Conservation (phyloP, 2,797 vertebrate genomes). For the Gobio occitaniae region DNA sequence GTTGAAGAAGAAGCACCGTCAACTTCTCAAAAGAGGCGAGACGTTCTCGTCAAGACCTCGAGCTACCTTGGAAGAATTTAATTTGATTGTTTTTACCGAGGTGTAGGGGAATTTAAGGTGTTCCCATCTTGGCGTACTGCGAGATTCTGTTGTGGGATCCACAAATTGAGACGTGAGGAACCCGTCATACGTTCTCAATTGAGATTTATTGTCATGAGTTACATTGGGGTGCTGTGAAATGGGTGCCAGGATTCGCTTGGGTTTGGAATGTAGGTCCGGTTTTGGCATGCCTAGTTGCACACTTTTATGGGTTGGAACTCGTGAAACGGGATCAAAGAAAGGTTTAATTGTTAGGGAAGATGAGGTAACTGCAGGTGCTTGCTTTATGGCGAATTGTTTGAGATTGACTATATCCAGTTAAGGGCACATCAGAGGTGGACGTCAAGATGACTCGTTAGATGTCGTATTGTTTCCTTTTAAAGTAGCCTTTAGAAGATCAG, state of each 20-base stretch:
- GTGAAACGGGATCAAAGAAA: conserved; percentile 68
- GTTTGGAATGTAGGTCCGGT: neutral
- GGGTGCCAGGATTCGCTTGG: conserved; percentile 28
- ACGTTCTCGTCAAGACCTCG: neutral
- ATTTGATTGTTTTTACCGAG: neutral
- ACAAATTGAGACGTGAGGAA: conserved; percentile 24
- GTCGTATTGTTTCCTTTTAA: conserved; percentile 17
- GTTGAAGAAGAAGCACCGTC: neutral
- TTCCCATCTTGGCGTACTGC: neutral
- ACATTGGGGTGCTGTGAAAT: conserved; percentile 31
- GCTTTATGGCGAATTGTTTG: conserved; percentile 60
- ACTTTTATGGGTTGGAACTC: conserved; percentile 52
- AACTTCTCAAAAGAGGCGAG: neutral
- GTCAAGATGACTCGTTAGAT: conserved; percentile 8
- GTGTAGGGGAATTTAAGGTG: neutral
- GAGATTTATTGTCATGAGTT: conserved; percentile 37
- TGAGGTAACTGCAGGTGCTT: conserved; percentile 72
- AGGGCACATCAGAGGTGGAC: conserved; percentile 23
- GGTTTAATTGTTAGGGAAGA: conserved; percentile 62
- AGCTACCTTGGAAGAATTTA: neutral
- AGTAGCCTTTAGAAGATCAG: conserved; percentile 21
- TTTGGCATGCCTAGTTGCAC: conserved; percentile 52
- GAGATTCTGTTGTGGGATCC: neutral
- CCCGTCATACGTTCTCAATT: neutral
- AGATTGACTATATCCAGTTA: conserved; percentile 59